Evolutionary conservation across 2,888 invertebrate species (phyloP).

Genomic region (Taenaris catops): DNA sequence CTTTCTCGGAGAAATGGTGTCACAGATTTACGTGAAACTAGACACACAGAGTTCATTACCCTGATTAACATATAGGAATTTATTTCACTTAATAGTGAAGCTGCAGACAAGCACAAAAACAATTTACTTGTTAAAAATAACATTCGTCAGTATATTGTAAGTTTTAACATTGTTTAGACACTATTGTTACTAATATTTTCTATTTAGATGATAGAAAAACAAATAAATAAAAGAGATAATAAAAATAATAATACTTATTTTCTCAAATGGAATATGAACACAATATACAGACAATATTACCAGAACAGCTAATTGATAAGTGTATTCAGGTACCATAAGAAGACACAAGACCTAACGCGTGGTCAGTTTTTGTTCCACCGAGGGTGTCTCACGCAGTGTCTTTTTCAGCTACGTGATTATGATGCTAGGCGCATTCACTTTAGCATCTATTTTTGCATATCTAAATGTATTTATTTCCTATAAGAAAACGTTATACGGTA

Average conservation of each 20-base stretch:
- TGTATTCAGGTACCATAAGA: constrained; percentile 10
- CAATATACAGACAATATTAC: not conserved
- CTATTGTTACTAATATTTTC: no score
- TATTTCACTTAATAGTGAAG: no score
- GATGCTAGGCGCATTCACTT: not conserved
- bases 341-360: constrained; percentile 11
- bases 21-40: no score
- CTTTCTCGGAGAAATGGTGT: no score
- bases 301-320: constrained; percentile 14
- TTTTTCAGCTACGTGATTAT: no score
- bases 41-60: no score
- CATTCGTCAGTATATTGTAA: no score
- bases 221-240: not conserved
- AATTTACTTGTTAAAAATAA: no score
- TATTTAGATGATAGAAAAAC: no score
- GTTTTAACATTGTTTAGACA: no score
- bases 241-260: constrained; percentile 4
- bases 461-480: constrained; percentile 7
- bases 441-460: constrained; percentile 11
- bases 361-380: constrained; percentile 13
- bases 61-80: no score
- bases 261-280: constrained; percentile 8
- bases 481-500: constrained; percentile 8
- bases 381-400: constrained; percentile 6
- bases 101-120: no score